Conservation (phyloP, 2,797 vertebrate species). For the Pseudopleuronectes americanus region DNA sequence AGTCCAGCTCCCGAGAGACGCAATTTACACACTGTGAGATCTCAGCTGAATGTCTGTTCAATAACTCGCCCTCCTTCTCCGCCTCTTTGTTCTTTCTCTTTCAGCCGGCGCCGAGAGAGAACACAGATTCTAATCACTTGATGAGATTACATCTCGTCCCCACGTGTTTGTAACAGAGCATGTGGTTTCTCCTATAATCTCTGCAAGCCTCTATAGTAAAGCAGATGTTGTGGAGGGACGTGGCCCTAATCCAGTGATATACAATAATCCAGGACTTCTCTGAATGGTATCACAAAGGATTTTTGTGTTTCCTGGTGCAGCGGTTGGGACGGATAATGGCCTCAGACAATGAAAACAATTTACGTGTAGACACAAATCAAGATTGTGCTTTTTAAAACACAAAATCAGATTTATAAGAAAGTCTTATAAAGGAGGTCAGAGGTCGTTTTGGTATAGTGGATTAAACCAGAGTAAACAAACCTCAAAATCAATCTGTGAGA, state of each 20-base stretch:
- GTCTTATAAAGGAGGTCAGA: conserved; percentile 16
- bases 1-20: conserved; percentile 30
- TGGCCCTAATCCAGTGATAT: conserved; percentile 73
- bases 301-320: conserved; percentile 47
- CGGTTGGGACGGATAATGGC: conserved; percentile 5
- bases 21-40: conserved; percentile 12
- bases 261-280: conserved; percentile 67
- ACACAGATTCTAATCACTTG: conserved; percentile 75
- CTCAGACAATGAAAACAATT: conserved; percentile 25
- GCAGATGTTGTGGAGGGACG: conserved; percentile 68
- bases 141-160: conserved; percentile 79
- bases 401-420: background rate
- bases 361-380: background rate
- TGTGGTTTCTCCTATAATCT: conserved; percentile 68
- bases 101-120: conserved; percentile 40
- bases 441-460: no score
- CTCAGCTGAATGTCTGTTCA: conserved; percentile 24
- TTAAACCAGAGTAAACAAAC: background rate
- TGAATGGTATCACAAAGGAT: conserved; percentile 60
- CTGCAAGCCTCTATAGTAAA: conserved; percentile 64
- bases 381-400: conserved; percentile 1
- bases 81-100: conserved; percentile 54
- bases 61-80: conserved; percentile 16
- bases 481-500: conserved; percentile 34
- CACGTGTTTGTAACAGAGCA: conserved; percentile 75